These are phyloP conservation scores for Pyrocoelia pectoralis DNA, from an alignment of 2,888 invertebrate genomes.

Conservation along the genomic window DNA sequence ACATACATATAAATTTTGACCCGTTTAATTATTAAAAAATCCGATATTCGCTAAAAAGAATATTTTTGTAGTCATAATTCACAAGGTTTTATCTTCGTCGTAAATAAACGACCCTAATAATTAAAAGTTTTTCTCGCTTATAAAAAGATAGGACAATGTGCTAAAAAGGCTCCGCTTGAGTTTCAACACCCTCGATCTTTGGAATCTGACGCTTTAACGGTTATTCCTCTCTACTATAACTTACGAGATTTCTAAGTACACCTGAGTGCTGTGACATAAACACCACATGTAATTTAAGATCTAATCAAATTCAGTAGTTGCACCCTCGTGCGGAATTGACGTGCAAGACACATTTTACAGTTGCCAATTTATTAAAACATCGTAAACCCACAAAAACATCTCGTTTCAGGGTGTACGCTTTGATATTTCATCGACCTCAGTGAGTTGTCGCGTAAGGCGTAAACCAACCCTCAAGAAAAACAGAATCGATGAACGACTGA, in stretches of 20 bases:
- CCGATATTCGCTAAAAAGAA: conserved; percentile 60
- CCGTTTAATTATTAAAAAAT: conserved; percentile 60
- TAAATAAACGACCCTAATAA: conserved; percentile 62
- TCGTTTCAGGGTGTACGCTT: too few species aligned
- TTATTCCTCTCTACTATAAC: conserved; percentile 28
- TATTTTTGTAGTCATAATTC: conserved; percentile 61
- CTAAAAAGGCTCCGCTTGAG: conserved; percentile 46
- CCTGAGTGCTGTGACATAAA: conserved; percentile 14
- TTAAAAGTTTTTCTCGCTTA: conserved; percentile 61
- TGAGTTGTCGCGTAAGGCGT: too few species aligned
- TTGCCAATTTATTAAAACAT: background rate
- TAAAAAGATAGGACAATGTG: conserved; percentile 60
- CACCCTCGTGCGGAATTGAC: conserved; percentile 4
- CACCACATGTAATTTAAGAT: conserved; percentile 10
- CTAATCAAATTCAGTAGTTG: conserved; percentile 6
- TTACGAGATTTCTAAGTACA: conserved; percentile 26
- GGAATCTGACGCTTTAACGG: conserved; percentile 34
- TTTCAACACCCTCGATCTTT: conserved; percentile 37
- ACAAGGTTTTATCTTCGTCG: conserved; percentile 61
- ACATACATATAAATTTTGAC: conserved; percentile 59
- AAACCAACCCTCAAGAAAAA: too few species aligned
- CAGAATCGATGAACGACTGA: background rate
- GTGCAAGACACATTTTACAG: background rate
- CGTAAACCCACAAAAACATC: too few species aligned
- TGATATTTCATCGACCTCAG: too few species aligned